Percentiles rank a stretch among this genome's conserved stretches.
Conservation (phyloP, 1,140 invertebrate species). For the Chironomus tepperi region DNA sequence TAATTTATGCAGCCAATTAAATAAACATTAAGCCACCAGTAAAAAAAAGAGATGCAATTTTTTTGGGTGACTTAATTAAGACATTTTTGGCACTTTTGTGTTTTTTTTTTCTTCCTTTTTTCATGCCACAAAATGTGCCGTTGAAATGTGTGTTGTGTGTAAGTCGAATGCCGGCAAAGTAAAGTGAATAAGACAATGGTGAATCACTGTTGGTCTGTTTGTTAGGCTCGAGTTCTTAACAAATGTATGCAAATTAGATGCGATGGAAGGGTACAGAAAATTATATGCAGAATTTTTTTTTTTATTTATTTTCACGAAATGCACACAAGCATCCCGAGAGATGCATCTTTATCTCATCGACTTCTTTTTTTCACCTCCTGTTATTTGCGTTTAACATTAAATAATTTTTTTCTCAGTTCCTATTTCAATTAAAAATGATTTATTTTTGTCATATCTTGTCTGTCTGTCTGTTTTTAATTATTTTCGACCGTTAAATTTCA, state of each 20-base stretch:
- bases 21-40: constrained; percentile 11
- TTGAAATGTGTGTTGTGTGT: constrained; percentile 17
- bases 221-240: background rate
- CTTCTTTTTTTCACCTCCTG: background rate
- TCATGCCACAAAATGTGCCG: background rate
- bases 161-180: background rate
- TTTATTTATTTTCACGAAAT: background rate
- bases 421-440: no score
- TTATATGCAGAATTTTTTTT: background rate
- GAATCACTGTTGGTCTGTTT: constrained; percentile 1
- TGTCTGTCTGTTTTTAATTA: no score
- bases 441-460: no score
- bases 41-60: constrained; percentile 19
- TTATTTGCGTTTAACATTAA: no score
- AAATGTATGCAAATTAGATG: constrained; percentile 18
- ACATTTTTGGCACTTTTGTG: constrained; percentile 23
- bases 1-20: constrained; percentile 23
- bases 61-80: constrained; percentile 22
- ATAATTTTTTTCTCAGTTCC: no score
- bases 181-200: background rate
- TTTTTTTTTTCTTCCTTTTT: background rate
- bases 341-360: constrained; percentile 18
- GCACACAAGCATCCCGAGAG: background rate
- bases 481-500: no score
- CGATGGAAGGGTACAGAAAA: constrained; percentile 9